These are phyloP conservation scores for Sinocyclocheilus grahami DNA, from an alignment of 2,113 vertebrate genomes.

Conservation along the genomic window DNA sequence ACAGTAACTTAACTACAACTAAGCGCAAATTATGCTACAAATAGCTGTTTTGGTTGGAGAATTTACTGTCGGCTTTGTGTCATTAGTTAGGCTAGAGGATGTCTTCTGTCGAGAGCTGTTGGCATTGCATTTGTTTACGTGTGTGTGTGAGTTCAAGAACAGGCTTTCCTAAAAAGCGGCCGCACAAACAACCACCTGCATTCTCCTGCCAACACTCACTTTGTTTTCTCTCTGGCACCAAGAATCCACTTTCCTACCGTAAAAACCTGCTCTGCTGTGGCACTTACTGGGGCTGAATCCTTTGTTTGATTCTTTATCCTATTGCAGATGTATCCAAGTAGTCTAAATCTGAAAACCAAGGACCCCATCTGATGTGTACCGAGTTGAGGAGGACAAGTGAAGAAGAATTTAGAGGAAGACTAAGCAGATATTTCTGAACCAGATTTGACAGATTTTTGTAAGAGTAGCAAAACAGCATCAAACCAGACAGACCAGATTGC, in stretches of 20 bases:
- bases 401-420: slow-evolving; percentile 1
- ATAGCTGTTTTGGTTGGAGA: not conserved
- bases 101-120: slow-evolving; percentile 16
- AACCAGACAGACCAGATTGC: not conserved
- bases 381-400: slow-evolving; percentile 20
- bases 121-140: slow-evolving; percentile 15
- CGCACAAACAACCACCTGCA: slow-evolving; percentile 32
- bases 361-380: slow-evolving; percentile 35
- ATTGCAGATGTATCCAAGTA: slow-evolving; percentile 42
- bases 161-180: slow-evolving; percentile 33
- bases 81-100: slow-evolving; percentile 20
- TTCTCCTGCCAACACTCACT: slow-evolving; percentile 40
- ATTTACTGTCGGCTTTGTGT: slow-evolving; percentile 30
- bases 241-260: not conserved
- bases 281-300: slow-evolving; percentile 44
- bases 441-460: not conserved
- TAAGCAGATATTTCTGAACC: not conserved
- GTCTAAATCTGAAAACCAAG: slow-evolving; percentile 45
- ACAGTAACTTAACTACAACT: not conserved
- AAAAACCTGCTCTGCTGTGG: slow-evolving; percentile 40
- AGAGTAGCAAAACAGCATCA: not conserved
- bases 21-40: slow-evolving; percentile 9
- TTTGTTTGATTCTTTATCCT: slow-evolving; percentile 38
- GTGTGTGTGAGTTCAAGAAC: not conserved
- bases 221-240: slow-evolving; percentile 41